A percentile compares a stretch with the other conserved stretches of the same genome.
Evolutionary conservation across 2,888 invertebrate genomes (phyloP).

Genomic region (Seira musarum): DNA sequence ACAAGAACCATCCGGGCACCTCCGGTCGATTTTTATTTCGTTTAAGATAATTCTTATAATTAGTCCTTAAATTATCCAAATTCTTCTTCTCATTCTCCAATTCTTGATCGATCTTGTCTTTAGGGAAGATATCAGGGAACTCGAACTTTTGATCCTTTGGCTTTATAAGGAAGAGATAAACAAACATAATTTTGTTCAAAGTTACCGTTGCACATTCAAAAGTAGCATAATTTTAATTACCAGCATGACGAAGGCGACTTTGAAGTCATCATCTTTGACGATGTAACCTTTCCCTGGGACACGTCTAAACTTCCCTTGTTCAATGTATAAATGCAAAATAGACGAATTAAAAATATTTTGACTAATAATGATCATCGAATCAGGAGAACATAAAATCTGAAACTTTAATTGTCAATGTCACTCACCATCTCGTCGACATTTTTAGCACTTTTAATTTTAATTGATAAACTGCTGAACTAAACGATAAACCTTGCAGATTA

Average conservation of each 20-base stretch:
- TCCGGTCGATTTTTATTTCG: constrained; percentile 40
- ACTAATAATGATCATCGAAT: background rate
- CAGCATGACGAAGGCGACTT: constrained; percentile 84
- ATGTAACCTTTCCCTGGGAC: constrained; percentile 77
- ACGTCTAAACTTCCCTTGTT: constrained; percentile 78
- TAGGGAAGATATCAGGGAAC: constrained; percentile 39
- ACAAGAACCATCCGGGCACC: constrained; percentile 52
- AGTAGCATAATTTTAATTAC: constrained; percentile 75
- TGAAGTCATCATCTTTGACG: constrained; percentile 87
- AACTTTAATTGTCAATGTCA: too few relatives aligned
- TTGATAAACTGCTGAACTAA: too few relatives aligned
- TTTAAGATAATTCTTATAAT: constrained; percentile 30
- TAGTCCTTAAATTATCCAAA: constrained; percentile 29
- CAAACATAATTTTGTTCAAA: too few relatives aligned
- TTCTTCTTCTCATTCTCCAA: constrained; percentile 43
- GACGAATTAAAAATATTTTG: background rate
- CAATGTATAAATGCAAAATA: constrained; percentile 82
- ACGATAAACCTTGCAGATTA: background rate
- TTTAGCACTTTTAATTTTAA: background rate
- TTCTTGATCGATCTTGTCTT: constrained; percentile 38
- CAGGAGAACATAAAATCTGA: background rate
- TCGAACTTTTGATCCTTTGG: constrained; percentile 44
- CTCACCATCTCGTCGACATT: background rate
- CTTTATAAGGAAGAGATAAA: constrained; percentile 13
- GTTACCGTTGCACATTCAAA: background rate